Conservation (phyloP, 2,113 vertebrate genomes). For the Zeus faber region DNA sequence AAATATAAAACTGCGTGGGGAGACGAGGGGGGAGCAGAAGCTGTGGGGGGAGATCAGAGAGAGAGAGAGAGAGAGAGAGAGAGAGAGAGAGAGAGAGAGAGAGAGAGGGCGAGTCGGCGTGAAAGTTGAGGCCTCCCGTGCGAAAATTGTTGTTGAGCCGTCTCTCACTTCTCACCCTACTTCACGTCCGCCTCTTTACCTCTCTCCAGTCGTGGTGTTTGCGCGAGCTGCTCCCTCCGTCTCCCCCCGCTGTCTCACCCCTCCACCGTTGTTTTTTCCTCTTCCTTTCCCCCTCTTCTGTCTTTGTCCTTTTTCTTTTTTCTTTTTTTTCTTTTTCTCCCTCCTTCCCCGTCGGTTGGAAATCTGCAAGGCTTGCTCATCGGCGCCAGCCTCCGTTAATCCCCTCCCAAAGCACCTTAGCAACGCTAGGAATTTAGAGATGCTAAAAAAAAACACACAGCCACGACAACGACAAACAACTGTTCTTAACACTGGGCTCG, state of each 20-base stretch:
- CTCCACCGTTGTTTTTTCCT: constrained; percentile 59
- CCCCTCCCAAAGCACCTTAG: constrained; percentile 77
- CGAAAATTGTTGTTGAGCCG: constrained; percentile 34
- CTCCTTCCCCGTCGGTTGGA: constrained; percentile 63
- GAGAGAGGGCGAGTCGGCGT: constrained; percentile 1
- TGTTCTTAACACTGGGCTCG: constrained; percentile 73
- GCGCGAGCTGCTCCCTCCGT: constrained; percentile 58
- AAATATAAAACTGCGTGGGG: too few species aligned
- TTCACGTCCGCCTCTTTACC: constrained; percentile 54
- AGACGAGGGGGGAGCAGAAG: not conserved
- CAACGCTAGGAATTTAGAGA: constrained; percentile 76
- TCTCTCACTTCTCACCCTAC: constrained; percentile 24
- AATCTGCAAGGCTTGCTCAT: constrained; percentile 75
- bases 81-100: constrained; percentile 2
- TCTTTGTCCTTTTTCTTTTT: constrained; percentile 32
- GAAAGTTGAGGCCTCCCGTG: constrained; percentile 47
- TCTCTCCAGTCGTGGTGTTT: constrained; percentile 68
- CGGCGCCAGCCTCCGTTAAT: constrained; percentile 75
- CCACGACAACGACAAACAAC: constrained; percentile 63
- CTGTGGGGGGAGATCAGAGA: not conserved
- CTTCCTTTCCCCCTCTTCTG: constrained; percentile 10
- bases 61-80: not conserved
- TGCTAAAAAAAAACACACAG: constrained; percentile 60
- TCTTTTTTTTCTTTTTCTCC: constrained; percentile 60
- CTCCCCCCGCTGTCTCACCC: constrained; percentile 64